Conservation (phyloP, 23 tunicate species). For the Styela clava region DNA sequence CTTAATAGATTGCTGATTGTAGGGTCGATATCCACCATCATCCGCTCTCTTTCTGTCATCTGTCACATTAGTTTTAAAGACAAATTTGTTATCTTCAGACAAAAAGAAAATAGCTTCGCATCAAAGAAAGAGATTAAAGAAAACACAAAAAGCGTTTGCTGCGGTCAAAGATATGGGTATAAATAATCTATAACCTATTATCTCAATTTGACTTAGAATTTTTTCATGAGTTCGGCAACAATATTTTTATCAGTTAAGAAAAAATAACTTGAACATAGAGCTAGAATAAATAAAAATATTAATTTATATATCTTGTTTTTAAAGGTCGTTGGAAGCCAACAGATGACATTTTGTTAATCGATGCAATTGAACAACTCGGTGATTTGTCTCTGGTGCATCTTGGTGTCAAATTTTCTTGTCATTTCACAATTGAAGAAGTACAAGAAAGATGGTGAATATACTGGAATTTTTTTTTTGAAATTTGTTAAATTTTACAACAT, state of each 20-base stretch:
- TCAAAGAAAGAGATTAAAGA: conserved; percentile 54
- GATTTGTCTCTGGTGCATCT: conserved; percentile 55
- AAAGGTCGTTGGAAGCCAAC: conserved; percentile 85
- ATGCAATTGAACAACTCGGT: conserved; percentile 65
- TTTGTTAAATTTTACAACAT: background rate
- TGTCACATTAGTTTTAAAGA: too few relatives aligned
- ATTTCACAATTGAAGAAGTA: conserved; percentile 75
- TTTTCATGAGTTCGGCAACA: background rate
- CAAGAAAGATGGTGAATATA: conserved; percentile 65
- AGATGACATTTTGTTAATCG: conserved; percentile 77
- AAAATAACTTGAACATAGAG: background rate
- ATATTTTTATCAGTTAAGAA: background rate
- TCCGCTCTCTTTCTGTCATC: too few relatives aligned
- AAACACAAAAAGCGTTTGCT: conserved; percentile 80
- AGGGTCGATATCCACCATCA: too few relatives aligned
- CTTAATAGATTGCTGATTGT: too few relatives aligned
- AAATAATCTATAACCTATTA: background rate
- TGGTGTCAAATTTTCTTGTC: conserved; percentile 85
- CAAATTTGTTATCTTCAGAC: conserved; percentile 2
- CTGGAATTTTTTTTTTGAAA: background rate
- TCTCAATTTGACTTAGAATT: background rate
- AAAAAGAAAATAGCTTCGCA: background rate
- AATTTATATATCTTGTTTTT: too few relatives aligned
- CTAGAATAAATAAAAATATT: background rate
- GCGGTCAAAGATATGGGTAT: conserved; percentile 84